phyloP scores from a whole-genome alignment of 2,113 vertebrate genomes.

The Spilogale gracilis region DNA sequence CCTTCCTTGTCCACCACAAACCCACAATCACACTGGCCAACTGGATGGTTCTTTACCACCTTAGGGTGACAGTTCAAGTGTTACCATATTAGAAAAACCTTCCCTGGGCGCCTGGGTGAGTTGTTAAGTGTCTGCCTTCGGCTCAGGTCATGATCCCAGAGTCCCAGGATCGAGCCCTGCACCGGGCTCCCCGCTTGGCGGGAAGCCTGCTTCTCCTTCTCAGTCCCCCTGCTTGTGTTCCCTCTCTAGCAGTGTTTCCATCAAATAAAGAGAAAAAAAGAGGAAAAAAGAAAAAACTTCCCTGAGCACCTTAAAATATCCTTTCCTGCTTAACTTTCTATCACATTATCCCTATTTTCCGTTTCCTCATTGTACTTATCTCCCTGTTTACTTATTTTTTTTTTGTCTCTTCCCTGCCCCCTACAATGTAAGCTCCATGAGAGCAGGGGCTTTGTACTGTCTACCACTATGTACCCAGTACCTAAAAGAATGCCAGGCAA shows the following conservation, averaged over 20 bases:
- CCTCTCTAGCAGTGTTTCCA: too few relatives aligned
- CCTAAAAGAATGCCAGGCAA: not conserved
- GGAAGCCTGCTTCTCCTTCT: too few relatives aligned
- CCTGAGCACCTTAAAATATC: not conserved
- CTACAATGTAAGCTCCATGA: constrained; percentile 32
- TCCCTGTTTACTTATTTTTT: not conserved
- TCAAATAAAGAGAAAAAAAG: too few relatives aligned
- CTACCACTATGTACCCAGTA: not conserved
- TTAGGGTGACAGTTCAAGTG: not conserved
- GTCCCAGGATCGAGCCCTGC: too few relatives aligned
- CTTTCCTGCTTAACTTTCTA: not conserved
- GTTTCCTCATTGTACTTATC: not conserved
- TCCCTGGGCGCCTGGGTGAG: not conserved
- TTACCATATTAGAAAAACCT: constrained; percentile 43
- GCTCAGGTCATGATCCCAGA: too few relatives aligned
- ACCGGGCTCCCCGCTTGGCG: too few relatives aligned
- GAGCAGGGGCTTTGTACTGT: not conserved
- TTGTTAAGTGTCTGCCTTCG: too few relatives aligned
- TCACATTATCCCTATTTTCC: not conserved
- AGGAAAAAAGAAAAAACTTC: constrained; percentile 18
- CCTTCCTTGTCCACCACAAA: not conserved
- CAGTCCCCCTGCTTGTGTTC: too few relatives aligned
- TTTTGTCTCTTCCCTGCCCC: not conserved
- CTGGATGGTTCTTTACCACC: constrained; percentile 34
- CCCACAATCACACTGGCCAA: not conserved